Base-by-base conservation (phyloP, 2,113 vertebrate genomes). In the Stercorarius parasiticus region DNA sequence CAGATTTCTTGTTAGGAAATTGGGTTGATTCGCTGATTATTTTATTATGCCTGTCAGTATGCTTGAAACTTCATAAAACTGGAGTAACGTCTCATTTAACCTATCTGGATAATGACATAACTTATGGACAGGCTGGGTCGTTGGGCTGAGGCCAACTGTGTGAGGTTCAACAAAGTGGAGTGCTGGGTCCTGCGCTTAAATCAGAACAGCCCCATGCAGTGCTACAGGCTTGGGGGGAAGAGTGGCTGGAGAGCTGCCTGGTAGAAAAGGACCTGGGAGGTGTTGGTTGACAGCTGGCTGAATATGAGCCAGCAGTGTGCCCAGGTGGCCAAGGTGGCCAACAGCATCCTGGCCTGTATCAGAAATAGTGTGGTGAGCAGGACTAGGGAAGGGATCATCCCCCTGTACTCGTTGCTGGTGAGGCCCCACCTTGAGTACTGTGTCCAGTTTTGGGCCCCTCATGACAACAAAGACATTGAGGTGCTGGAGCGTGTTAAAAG, bases 331-430 rank as follows among this genome's bases (percentile, higher is more conserved):
- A 38, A 43, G 40, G 2, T 3, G 18, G 45, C n/a, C 40, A 43
- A 0, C 0, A 1, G 20, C 36, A 56, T 40, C 45, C 40, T 61
- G 36, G 50, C 26, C 3, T 43, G 7, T 10, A 4, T 56, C 45
- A 76, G 76, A 9, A 86, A 2, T 3, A 27, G 36, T 2, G 50
- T 47, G 47, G 22, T 30, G 50, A 66, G 49, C 30, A n/a, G 27
- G 21, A 36, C 1, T 1, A 36, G 42, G 18, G 25, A 32, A 22
- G 38, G 8, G 34, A 40, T 14, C 0, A 0, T 38, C 1, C 7
- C 49, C 5, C 15, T 70, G 32, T 23, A 40, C 17, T 47, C 1
- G 0, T 13, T 29, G 6, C 50, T 65, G 32, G 7, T 78, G 38
- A 88, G 49, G 29, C n/a, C 3, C 4, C 18, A 11, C 21, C 26